Evolutionary conservation across 2,888 invertebrate genomes (phyloP).

Genomic region (Cheilosia variabilis): DNA sequence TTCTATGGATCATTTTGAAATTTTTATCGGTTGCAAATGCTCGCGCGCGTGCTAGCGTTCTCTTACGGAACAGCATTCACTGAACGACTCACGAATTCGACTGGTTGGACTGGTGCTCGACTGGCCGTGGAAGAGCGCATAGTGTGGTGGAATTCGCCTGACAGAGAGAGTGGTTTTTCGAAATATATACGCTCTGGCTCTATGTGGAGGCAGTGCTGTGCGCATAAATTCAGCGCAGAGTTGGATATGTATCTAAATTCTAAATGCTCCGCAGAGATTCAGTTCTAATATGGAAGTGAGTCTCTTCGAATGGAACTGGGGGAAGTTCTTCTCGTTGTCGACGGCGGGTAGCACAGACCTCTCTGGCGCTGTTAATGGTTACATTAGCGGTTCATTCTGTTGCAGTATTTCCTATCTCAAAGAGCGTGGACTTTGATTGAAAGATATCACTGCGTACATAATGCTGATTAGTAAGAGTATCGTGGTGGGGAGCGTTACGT

Average conservation of each 20-base stretch:
- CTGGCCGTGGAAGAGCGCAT: slow-evolving; percentile 43
- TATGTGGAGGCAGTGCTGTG: neutral
- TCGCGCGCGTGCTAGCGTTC: slow-evolving; percentile 74
- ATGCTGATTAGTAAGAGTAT: neutral
- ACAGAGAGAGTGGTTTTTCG: slow-evolving; percentile 9
- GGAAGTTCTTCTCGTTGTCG: neutral
- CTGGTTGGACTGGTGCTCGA: slow-evolving; percentile 45
- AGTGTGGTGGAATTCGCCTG: slow-evolving; percentile 49
- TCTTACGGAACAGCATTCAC: slow-evolving; percentile 71
- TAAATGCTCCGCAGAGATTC: neutral
- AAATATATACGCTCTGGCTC: neutral
- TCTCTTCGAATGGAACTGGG: no score
- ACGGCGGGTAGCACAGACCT: neutral
- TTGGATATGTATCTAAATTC: slow-evolving; percentile 26
- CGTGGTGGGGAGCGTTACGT: neutral
- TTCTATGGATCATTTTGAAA: slow-evolving; percentile 37
- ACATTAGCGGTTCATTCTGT: neutral
- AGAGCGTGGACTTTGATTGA: no score
- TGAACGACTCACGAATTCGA: slow-evolving; percentile 73
- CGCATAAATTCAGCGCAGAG: slow-evolving; percentile 12
- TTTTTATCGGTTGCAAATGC: slow-evolving; percentile 40
- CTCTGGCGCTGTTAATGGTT: neutral
- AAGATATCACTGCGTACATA: no score
- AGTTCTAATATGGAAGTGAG: neutral
- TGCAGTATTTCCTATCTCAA: neutral